phyloP scores from a whole-genome alignment of 2,888 invertebrate genomes.

The Drosophila picticornis region DNA sequence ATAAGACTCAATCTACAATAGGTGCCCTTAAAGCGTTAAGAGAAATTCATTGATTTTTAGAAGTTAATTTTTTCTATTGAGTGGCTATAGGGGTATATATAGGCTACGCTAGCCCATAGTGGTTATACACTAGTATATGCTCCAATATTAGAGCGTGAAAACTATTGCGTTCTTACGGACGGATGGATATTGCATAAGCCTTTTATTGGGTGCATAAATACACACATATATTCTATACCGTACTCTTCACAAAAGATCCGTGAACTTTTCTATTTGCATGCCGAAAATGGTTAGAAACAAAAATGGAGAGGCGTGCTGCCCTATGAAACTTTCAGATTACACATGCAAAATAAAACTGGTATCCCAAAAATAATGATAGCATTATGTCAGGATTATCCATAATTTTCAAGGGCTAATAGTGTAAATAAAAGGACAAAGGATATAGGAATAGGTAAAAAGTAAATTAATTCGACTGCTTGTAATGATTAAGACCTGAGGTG shows the following conservation, averaged over 20 bases:
- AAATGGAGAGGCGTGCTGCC: not conserved
- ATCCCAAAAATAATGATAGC: not conserved
- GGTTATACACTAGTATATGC: not conserved
- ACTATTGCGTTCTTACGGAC: not conserved
- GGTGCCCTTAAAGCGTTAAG: not conserved
- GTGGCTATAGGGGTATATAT: not conserved
- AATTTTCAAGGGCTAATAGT: not conserved
- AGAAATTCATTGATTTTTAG: not conserved
- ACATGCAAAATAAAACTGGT: conserved; percentile 3
- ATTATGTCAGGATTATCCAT: not conserved
- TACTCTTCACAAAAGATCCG: not conserved
- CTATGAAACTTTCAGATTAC: not conserved
- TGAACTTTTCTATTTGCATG: not conserved
- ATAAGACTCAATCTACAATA: not conserved
- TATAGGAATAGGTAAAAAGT: not conserved
- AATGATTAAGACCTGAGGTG: not conserved
- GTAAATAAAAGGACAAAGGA: conserved; percentile 1
- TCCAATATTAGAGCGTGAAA: not conserved
- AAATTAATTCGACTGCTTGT: not conserved
- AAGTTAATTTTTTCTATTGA: not conserved
- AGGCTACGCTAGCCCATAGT: not conserved
- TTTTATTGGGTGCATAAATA: not conserved
- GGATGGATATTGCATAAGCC: not conserved
- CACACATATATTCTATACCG: not conserved
- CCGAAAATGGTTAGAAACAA: not conserved